Base-by-base conservation (phyloP, 2,113 vertebrate genomes). In the Dipodomys ordii region DNA sequence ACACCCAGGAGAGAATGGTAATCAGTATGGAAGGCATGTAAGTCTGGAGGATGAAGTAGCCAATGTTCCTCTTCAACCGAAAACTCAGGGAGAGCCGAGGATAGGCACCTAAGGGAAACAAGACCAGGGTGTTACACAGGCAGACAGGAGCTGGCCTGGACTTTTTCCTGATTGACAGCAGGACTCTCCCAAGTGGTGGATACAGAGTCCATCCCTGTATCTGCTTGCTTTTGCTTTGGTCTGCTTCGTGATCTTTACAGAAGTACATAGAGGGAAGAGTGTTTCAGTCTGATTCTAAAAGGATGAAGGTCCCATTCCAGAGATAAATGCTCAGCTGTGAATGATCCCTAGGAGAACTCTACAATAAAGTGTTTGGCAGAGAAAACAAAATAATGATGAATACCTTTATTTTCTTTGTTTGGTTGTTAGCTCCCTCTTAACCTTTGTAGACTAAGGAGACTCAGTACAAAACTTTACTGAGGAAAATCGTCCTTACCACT, bases 1-100 rank as follows among this genome's bases (percentile, higher is more conserved):
- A 99, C 90, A 99, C 99, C 99, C 99, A 99, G 78, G 99, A 99
- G 88, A 99, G 98, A 97, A 99, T 99, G 88, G 99, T 99, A 97
- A 99, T 99, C 97, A 99, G 98, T 96, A 99, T 99, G 84, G 99
- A 99, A 97, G 99, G 99, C 99, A 99, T 99, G 98, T 99, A 99
- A 4, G 99, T 99, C 98, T 99, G 99, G 88, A 99, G 98, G 97
- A 99, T 99, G 98, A 99, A 99, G 97, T 99, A 99, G 46, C 99
- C 99, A n/a, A 99, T 99, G 97, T 99, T 99, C 95, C 99, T 99
- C 98, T 99, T 99, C 97, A 99, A 97, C 95, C 99, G 99, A 97
- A 99, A 99, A 98, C 99, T 99, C 97, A 99, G 97, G 62, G 99
- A 99, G 83, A 99, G 98, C 97, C 99, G 99, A 96, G 99, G 99